Evolutionary conservation across 37 sponge, comb jelly and placozoan species (phyloP).

Genomic region (Mnemiopsis leidyi): DNA sequence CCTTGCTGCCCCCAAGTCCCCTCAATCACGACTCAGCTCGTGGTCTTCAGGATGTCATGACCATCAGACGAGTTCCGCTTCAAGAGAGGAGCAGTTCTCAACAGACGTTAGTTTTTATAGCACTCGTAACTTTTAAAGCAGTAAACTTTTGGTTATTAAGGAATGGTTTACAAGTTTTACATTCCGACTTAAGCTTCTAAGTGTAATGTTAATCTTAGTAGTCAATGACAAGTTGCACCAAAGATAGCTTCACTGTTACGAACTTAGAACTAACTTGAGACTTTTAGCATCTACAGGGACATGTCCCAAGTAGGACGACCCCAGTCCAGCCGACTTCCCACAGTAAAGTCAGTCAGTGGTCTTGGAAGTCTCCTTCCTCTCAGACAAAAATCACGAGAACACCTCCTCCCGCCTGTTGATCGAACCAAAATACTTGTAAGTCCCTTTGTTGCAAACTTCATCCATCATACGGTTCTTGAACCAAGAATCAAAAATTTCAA

Average conservation of each 20-base stretch:
- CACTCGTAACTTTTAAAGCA: too few relatives aligned
- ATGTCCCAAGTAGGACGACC: conserved; percentile 17
- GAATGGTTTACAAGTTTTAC: too few relatives aligned
- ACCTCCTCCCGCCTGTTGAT: conserved; percentile 28
- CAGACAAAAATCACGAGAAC: conserved; percentile 5
- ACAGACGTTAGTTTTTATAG: conserved; percentile 44
- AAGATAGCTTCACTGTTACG: too few relatives aligned
- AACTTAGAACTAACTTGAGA: too few relatives aligned
- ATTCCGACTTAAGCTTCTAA: too few relatives aligned
- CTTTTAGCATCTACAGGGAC: conserved; percentile 15
- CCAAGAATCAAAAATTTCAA: too few relatives aligned
- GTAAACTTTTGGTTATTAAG: too few relatives aligned
- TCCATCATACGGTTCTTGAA: too few relatives aligned
- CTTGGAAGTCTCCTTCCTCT: conserved; percentile 22
- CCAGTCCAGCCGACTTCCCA: conserved; percentile 16
- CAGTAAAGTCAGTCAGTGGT: conserved; percentile 23
- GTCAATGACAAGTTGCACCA: too few relatives aligned
- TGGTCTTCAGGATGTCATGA: conserved; percentile 59
- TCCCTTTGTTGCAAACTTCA: too few relatives aligned
- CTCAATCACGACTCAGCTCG: not conserved
- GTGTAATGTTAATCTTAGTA: too few relatives aligned
- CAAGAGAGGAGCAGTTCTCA: conserved; percentile 59
- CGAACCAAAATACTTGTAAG: conserved; percentile 44
- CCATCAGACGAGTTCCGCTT: conserved; percentile 37
- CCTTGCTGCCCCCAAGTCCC: not conserved